phyloP scores from a whole-genome alignment of 2,113 vertebrate species.

The Sapajus apella region DNA sequence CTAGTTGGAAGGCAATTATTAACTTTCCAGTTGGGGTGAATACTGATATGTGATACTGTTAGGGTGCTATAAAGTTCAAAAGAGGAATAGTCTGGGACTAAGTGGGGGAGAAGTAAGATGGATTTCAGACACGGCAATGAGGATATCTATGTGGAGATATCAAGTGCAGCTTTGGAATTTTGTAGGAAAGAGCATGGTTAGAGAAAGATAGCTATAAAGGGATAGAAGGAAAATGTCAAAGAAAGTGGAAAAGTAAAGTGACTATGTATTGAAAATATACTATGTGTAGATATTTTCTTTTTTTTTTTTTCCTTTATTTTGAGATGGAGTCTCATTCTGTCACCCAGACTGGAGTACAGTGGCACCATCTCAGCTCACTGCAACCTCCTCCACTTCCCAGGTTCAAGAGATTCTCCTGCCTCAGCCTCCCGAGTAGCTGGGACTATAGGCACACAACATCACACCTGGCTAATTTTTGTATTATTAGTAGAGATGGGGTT shows the following conservation, averaged over 20 bases:
- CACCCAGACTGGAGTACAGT: too few relatives aligned
- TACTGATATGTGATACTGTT: neutral
- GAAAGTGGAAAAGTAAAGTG: neutral
- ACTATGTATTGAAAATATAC: neutral
- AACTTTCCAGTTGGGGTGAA: neutral
- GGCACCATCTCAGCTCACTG: too few relatives aligned
- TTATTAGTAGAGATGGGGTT: too few relatives aligned
- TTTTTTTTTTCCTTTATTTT: too few relatives aligned
- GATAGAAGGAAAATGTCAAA: neutral
- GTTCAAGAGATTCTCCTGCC: too few relatives aligned
- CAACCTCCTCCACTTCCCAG: too few relatives aligned
- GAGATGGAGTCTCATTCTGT: too few relatives aligned
- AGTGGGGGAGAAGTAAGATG: neutral
- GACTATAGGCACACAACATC: too few relatives aligned
- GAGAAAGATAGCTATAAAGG: neutral
- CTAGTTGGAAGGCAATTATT: neutral
- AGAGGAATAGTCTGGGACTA: neutral
- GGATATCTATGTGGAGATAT: neutral
- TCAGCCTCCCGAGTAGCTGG: too few relatives aligned
- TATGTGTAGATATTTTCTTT: neutral
- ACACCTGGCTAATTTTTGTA: too few relatives aligned
- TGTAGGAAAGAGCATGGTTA: neutral
- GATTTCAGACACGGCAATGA: neutral
- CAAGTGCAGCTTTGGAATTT: neutral
- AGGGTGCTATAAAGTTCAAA: neutral